Conservation (phyloP, 2,888 invertebrate species). For the Vesta saturnalis region DNA sequence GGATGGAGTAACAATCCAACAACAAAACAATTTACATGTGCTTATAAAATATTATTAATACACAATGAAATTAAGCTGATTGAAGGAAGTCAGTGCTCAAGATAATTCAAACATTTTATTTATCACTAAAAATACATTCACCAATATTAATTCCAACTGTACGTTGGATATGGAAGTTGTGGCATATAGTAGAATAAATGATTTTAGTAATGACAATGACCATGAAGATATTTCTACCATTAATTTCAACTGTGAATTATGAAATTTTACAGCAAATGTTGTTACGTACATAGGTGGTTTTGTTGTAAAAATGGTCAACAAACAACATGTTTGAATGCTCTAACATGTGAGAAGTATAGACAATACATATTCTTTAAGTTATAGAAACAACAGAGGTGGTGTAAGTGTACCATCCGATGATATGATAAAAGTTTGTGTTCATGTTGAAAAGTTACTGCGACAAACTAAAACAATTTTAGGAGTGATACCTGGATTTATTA, state of each 20-base stretch:
- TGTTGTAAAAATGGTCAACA: neutral
- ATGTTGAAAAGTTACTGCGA: too few relatives aligned
- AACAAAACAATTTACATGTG: neutral
- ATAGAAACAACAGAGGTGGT: neutral
- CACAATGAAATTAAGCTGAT: too few relatives aligned
- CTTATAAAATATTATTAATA: neutral
- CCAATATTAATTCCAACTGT: too few relatives aligned
- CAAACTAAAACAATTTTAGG: too few relatives aligned
- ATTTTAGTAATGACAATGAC: too few relatives aligned
- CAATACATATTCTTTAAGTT: neutral
- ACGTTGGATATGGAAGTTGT: neutral
- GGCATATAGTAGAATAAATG: neutral
- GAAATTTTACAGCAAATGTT: too few relatives aligned
- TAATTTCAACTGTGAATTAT: too few relatives aligned
- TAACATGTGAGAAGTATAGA: neutral
- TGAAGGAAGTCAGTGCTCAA: neutral
- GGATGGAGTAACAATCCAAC: neutral
- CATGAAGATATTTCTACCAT: neutral
- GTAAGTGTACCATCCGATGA: neutral
- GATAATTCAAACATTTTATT: neutral
- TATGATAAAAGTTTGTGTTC: too few relatives aligned
- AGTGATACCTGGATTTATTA: neutral
- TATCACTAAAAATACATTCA: neutral
- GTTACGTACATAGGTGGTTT: too few relatives aligned
- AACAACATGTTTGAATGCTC: neutral